Percentiles rank a stretch among this genome's conserved stretches.
Evolutionary conservation across 2,113 vertebrate genomes (phyloP).

Genomic region (Callipepla squamata): DNA sequence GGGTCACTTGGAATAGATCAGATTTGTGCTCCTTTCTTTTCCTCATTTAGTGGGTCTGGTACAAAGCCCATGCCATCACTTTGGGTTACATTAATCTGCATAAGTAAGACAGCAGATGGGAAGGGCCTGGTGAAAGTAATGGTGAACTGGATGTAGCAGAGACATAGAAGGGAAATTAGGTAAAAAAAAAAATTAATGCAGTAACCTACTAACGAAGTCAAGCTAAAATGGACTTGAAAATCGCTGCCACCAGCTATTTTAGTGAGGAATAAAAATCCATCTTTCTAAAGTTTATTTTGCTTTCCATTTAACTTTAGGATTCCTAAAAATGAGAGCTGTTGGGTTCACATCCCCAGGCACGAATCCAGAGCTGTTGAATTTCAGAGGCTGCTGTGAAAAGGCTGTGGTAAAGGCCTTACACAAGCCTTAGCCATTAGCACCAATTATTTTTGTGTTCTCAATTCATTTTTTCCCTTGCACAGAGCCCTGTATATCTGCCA

Average conservation of each 20-base stretch:
- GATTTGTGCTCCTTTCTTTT: background rate
- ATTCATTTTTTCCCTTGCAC: background rate
- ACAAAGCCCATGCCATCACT: background rate
- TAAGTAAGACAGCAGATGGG: background rate
- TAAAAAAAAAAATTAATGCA: background rate
- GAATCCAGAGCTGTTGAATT: background rate
- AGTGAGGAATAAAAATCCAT: background rate
- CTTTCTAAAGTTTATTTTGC: background rate
- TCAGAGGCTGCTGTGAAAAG: background rate
- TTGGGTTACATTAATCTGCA: background rate
- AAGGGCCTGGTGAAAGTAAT: background rate
- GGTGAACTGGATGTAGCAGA: background rate
- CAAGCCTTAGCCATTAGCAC: background rate
- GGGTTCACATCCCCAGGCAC: background rate
- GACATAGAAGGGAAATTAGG: background rate
- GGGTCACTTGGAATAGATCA: background rate
- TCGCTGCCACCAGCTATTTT: background rate
- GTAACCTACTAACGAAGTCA: background rate
- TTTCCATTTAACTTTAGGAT: background rate
- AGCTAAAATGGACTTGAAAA: background rate
- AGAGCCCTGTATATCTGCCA: background rate
- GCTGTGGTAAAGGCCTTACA: background rate
- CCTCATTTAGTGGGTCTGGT: too few relatives aligned
- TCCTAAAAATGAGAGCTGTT: background rate
- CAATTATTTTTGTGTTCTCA: background rate